Base-by-base conservation (phyloP, 2,797 vertebrate species). In the Phataginus tetradactyla region DNA sequence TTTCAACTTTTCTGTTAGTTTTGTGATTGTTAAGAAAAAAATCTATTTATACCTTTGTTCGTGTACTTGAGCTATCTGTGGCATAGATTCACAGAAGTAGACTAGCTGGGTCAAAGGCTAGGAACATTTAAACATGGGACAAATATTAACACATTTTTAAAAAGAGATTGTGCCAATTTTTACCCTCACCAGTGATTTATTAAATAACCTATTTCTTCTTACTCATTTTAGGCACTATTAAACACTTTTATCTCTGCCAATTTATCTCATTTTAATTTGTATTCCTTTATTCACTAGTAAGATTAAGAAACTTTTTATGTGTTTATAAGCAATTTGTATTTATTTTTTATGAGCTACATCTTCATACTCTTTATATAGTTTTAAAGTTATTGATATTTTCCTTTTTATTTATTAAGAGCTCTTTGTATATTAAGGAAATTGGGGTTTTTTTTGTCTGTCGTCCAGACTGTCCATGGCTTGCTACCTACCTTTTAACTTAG, bases 1-100 rank as follows among this genome's bases (percentile, higher is more conserved):
- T 93, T 85, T 25, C 37, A 90, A 75, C 3, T 90, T 90, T 87
- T 88, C 88, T 81, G 29, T 94, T 87, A 80, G 59, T 55, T 92
- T 45, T 86, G 21, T 85, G 15, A 86, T 86, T 51, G 66, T 78
- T 74, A 37, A 88, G 86, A 57, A 71, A 81, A 57, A 59, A 27
- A 14, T 84, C 18, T 75, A 66, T 42, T 53, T 93, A 79, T 9
- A 59, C 17, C 17, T 89, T 69, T 86, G 29, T 77, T 92, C 51
- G 21, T 27, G 1, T 37, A 77, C 49, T 61, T 74, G 53, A 83
- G 77, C 69, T 21, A 53, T n/a, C 55, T 61, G 61, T 85, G 72
- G 66, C 49, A 59, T 37, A 75, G 37, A 66, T 53, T 79, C 80
- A 59, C 18, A 71, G n/a, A 84, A 68, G 49, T 27, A 11, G 29